phyloP scores from a whole-genome alignment of 2,888 invertebrate species.

The Ophraella communa region DNA sequence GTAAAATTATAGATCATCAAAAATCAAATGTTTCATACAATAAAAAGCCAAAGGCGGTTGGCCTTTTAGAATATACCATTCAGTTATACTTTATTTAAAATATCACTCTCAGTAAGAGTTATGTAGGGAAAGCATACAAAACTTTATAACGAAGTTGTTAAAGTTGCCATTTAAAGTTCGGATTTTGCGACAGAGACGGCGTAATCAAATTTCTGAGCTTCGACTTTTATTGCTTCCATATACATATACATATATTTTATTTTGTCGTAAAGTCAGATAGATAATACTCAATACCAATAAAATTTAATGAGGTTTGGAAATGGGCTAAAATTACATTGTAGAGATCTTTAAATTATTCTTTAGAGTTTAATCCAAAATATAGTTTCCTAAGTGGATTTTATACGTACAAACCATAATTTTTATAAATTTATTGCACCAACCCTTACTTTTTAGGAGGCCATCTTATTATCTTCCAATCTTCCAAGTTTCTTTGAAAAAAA shows the following conservation, averaged over 20 bases:
- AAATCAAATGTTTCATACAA: slow-evolving; percentile 1
- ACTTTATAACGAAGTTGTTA: slow-evolving; percentile 40
- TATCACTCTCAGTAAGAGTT: slow-evolving; percentile 15
- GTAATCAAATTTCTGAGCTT: slow-evolving; percentile 30
- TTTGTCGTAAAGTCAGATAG: slow-evolving; percentile 7
- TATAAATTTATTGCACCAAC: too few relatives aligned
- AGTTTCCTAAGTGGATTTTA: too few relatives aligned
- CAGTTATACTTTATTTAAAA: slow-evolving; percentile 23
- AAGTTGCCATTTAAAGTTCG: slow-evolving; percentile 39
- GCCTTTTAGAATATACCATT: slow-evolving; percentile 5
- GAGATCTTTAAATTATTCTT: neutral
- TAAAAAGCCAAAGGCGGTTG: neutral
- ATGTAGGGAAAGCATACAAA: slow-evolving; percentile 25
- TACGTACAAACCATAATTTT: too few relatives aligned
- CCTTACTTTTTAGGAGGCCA: too few relatives aligned
- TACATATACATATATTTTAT: slow-evolving; percentile 23
- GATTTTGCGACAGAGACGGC: slow-evolving; percentile 31
- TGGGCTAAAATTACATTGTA: neutral
- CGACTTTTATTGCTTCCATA: slow-evolving; percentile 30
- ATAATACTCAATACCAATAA: slow-evolving; percentile 23
- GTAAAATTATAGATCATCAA: slow-evolving; percentile 10
- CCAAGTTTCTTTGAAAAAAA: too few relatives aligned
- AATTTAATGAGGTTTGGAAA: slow-evolving; percentile 8
- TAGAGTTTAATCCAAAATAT: neutral
- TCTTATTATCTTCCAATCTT: too few relatives aligned